Evolutionary conservation across 2,888 invertebrate genomes (phyloP), one percentile per base, ranked within the genome.

Genomic region (Prosapia bicincta): DNA sequence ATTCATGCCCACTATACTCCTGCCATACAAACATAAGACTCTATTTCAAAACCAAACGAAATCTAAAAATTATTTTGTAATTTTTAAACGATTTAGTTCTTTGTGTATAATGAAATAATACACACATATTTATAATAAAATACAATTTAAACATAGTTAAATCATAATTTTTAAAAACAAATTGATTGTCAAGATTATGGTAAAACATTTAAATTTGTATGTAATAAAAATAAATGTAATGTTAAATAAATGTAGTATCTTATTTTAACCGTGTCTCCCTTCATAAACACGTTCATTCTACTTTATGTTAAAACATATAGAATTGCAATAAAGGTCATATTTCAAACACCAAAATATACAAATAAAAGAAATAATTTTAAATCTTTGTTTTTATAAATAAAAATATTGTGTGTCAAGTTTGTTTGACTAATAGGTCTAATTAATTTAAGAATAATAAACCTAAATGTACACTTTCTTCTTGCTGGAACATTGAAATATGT

Each of bases 131-230:
- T 76, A 76, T 73, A 76, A 54, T 71, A 73, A 73, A 76, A 71
- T 72, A 76, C 68, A 65, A 76, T 76, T 26, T 69, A 76, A 66
- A 73, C 54, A 69, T 76, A 76, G 76, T 76, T 76, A 76, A 76
- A 76, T 69, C 28, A 65, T 73, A 76, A 72, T 76, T 76, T 76
- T 76, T 73, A 76, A 76, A 38, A 54, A 71, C 43, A 69, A 73
- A 73, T 70, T 76, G 70, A 70, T 71, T 76, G 76, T 76, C 76
- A 76, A 70, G 66, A 76, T 70, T 76, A 76, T 76, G 70, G 66
- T 76, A 76, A 76, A 76, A 73, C 72, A 69, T 76, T 76, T 76
- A 76, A 76, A 76, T 76, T 76, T 76, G 76, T 76, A 76, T 76
- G 76, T 76, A 76, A 71, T 71, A 76, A 76, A 54, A 73, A 76